Conservation (phyloP, 2,797 vertebrate genomes). For the Florisuga fusca region DNA sequence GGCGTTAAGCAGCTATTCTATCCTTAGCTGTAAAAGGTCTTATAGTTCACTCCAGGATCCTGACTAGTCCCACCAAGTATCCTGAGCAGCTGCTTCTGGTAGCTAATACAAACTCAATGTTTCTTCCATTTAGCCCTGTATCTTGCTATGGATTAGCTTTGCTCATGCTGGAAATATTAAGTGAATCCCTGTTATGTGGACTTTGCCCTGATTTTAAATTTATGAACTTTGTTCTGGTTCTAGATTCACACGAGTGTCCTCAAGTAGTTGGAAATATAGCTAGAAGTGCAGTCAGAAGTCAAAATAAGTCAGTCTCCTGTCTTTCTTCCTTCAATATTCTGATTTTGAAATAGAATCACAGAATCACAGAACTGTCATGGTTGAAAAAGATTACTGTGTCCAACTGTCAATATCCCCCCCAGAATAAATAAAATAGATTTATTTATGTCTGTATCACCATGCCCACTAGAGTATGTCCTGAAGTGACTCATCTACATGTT, state of each 20-base stretch:
- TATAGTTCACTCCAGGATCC: neutral
- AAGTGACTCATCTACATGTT: too few species aligned
- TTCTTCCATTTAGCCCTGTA: neutral
- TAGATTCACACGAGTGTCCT: neutral
- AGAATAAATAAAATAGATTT: too few species aligned
- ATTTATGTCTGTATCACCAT: too few species aligned
- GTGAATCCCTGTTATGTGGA: neutral
- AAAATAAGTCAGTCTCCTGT: fast-evolving
- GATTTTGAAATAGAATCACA: neutral
- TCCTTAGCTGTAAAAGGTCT: neutral
- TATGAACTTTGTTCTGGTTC: neutral
- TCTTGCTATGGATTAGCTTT: neutral
- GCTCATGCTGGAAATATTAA: neutral
- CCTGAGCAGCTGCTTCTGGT: neutral
- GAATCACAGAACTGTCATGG: too few species aligned
- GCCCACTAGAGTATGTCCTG: too few species aligned
- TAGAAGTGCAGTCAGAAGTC: neutral
- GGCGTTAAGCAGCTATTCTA: neutral
- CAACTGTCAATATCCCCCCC: too few species aligned
- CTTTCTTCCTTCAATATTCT: neutral
- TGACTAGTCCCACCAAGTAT: neutral
- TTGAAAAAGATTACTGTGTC: too few species aligned
- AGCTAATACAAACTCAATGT: neutral
- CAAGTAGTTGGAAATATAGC: neutral
- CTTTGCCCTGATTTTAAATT: neutral